These are phyloP conservation scores for Microctonus hyperodae DNA, from an alignment of 2,888 invertebrate genomes.

Conservation along the genomic window DNA sequence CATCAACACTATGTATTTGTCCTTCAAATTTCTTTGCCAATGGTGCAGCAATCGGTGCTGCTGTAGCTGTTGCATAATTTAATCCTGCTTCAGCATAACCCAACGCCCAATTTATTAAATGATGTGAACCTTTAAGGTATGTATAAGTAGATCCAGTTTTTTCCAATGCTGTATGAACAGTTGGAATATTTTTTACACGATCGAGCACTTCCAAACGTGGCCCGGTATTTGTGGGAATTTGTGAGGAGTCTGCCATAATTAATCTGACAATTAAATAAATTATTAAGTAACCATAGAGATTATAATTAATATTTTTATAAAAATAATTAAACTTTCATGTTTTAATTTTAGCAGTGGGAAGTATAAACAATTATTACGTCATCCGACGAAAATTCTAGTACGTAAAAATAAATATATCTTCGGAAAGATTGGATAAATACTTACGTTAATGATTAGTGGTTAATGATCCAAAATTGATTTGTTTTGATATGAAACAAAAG, in stretches of 20 bases:
- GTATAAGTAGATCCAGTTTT: slow-evolving; percentile 59
- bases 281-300: background rate
- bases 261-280: slow-evolving; percentile 8
- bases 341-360: no score
- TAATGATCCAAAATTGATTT: no score
- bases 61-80: slow-evolving; percentile 65
- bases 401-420: no score
- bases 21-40: slow-evolving; percentile 66
- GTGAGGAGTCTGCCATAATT: slow-evolving; percentile 35
- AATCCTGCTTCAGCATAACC: slow-evolving; percentile 67
- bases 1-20: slow-evolving; percentile 67
- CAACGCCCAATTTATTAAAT: slow-evolving; percentile 67
- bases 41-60: slow-evolving; percentile 65
- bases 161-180: slow-evolving; percentile 57
- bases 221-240: slow-evolving; percentile 32
- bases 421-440: no score
- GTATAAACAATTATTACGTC: no score
- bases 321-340: no score
- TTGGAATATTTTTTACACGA: slow-evolving; percentile 57
- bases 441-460: no score
- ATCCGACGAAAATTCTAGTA: no score
- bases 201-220: slow-evolving; percentile 58
- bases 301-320: no score
- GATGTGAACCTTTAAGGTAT: slow-evolving; percentile 64
- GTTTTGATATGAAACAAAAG: no score